These are phyloP conservation scores for Cassiopea andromeda DNA, from an alignment of 30 jellyfish, hydroid and myxozoan genomes.

Conservation along the genomic window DNA sequence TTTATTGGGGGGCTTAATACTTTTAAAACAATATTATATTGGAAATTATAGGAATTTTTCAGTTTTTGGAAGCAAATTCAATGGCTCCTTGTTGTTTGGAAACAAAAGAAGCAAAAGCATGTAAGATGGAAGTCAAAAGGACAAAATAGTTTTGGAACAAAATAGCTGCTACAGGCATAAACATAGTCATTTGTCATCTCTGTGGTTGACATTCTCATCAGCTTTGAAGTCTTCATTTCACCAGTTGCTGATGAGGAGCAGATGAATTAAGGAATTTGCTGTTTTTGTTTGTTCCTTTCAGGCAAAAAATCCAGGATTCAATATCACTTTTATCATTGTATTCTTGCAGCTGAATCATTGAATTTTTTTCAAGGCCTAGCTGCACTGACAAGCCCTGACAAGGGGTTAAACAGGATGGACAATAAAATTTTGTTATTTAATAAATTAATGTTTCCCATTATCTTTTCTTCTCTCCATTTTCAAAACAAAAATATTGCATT, in stretches of 20 bases:
- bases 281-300: not conserved
- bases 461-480: not conserved
- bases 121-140: not conserved
- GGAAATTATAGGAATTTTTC: not conserved
- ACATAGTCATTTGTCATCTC: not conserved
- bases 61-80: not conserved
- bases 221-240: not conserved
- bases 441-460: not conserved
- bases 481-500: not conserved
- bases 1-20: no score
- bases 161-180: not conserved
- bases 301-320: not conserved
- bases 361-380: not conserved
- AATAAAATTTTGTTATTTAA: not conserved
- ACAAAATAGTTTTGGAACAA: not conserved
- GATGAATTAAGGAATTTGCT: not conserved
- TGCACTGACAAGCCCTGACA: not conserved
- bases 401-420: not conserved
- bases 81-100: not conserved
- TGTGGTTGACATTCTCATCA: not conserved
- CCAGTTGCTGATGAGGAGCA: not conserved
- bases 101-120: not conserved
- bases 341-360: not conserved
- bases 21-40: not conserved
- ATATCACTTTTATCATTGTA: not conserved